Base-by-base conservation (phyloP, 2,888 invertebrate species). In the Bombylius major region DNA sequence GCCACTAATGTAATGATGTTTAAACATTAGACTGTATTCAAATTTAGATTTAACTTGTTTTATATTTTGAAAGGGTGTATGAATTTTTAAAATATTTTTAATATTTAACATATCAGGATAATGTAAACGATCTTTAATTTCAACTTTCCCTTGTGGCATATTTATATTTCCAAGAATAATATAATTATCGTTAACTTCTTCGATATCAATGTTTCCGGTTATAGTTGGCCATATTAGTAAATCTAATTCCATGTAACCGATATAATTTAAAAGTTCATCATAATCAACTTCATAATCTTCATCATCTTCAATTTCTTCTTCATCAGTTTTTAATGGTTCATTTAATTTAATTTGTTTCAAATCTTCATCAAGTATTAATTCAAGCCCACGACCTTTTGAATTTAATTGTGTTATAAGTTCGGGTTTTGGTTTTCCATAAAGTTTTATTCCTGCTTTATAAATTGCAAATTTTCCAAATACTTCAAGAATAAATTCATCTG, bases 401-500 rank as follows among this genome's bases (percentile, higher is more conserved):
- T 69, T 69, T 44, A 74, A 59, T 50, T 71, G 64, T 42, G 67
- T 68, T 9, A 73, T 65, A 32, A 73, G 57, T 48, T 70, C 68
- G 3, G 70, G 67, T 56, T 73, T 73, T 1, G 70, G 69, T 39
- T 69, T 65, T 0, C 69, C 72, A 53, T 69, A 64, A 11, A 71
- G 58, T 55, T 69, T 67, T 4, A 70, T 52, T 0, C 74, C 75
- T 56, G 82, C 78, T 76, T 84, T 86, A 65, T 83, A 82, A 60
- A 81, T 79, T 2, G 86, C 85, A 46, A 89, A 69, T 63, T 82
- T 79, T 4, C 85, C 71, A 11, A 86, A 84, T 58, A 86, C 66
- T 67, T 89, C 86, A 6, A 84, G 80, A 62, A 87, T 84, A 53
- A 89, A 75, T 33, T 81, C 80, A 42, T 80, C 76, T 11, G 78